Percentiles rank a stretch among this genome's conserved stretches.
These are phyloP conservation scores for Drosophila paucipuncta DNA, from an alignment of 2,888 invertebrate genomes.

Conservation along the genomic window DNA sequence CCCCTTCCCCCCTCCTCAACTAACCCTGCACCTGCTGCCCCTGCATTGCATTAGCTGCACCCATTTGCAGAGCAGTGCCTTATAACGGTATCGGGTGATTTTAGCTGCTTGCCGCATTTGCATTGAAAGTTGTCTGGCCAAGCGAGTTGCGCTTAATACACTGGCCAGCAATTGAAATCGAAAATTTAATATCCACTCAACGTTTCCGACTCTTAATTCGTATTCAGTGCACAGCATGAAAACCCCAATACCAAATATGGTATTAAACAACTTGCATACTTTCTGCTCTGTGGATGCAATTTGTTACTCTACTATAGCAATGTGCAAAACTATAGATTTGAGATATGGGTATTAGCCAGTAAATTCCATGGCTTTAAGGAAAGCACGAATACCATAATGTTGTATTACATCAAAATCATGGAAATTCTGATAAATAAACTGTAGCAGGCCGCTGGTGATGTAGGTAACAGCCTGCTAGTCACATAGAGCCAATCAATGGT, in stretches of 20 bases:
- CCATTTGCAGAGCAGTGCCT: slow-evolving; percentile 28
- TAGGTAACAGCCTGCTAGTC: background rate
- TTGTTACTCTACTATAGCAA: background rate
- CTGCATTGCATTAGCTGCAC: background rate
- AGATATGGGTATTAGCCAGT: background rate
- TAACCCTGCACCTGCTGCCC: background rate
- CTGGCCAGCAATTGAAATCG: slow-evolving; percentile 48
- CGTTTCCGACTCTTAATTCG: slow-evolving; percentile 28
- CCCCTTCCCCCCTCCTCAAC: background rate
- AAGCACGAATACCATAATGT: background rate
- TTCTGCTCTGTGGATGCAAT: slow-evolving; percentile 12
- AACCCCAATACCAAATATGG: slow-evolving; percentile 14
- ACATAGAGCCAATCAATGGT: background rate
- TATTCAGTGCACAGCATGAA: slow-evolving; percentile 24
- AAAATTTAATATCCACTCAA: slow-evolving; percentile 33
- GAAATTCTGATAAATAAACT: background rate
- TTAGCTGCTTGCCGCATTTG: slow-evolving; percentile 58
- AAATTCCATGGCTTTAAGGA: background rate
- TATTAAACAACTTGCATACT: slow-evolving; percentile 4
- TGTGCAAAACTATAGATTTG: background rate
- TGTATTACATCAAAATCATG: background rate
- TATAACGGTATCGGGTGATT: slow-evolving; percentile 52
- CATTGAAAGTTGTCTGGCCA: slow-evolving; percentile 70
- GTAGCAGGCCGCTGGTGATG: background rate
- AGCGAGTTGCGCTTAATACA: slow-evolving; percentile 30